Conservation (phyloP, 2,888 invertebrate genomes). For the Smittia sp. region DNA sequence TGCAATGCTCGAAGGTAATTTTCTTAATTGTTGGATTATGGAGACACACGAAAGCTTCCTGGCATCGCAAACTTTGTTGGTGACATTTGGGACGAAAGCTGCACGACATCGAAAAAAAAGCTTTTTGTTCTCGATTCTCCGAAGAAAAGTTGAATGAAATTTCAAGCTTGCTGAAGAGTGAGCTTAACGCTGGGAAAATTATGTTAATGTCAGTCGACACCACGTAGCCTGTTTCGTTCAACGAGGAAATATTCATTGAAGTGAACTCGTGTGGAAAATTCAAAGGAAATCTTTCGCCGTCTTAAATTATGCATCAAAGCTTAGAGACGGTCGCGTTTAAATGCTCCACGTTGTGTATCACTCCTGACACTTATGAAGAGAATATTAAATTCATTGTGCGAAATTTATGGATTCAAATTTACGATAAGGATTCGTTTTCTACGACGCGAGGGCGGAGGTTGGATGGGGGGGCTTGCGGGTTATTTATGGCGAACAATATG, state of each 20-base stretch:
- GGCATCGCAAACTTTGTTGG: not conserved
- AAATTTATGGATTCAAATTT: conserved; percentile 11
- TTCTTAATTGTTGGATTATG: conserved; percentile 1
- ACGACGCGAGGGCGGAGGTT: too few relatives aligned
- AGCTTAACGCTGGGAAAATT: not conserved
- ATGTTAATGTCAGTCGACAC: not conserved
- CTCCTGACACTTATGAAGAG: not conserved
- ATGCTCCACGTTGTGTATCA: not conserved
- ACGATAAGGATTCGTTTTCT: not conserved
- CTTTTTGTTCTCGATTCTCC: not conserved
- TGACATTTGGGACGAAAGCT: not conserved
- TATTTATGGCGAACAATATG: not conserved
- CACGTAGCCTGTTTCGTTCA: not conserved
- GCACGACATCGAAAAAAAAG: not conserved
- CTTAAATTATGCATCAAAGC: not conserved
- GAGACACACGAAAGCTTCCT: not conserved
- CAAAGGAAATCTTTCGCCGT: not conserved
- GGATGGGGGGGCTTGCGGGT: not conserved
- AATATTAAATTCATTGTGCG: conserved; percentile 18
- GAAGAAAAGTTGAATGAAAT: not conserved
- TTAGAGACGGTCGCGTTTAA: not conserved
- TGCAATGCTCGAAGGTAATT: conserved; percentile 36
- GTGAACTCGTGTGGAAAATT: not conserved
- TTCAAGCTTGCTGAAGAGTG: not conserved
- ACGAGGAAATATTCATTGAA: not conserved